These are phyloP conservation scores for Tetheella fluctuosa DNA, from an alignment of 2,888 invertebrate species.

Conservation along the genomic window DNA sequence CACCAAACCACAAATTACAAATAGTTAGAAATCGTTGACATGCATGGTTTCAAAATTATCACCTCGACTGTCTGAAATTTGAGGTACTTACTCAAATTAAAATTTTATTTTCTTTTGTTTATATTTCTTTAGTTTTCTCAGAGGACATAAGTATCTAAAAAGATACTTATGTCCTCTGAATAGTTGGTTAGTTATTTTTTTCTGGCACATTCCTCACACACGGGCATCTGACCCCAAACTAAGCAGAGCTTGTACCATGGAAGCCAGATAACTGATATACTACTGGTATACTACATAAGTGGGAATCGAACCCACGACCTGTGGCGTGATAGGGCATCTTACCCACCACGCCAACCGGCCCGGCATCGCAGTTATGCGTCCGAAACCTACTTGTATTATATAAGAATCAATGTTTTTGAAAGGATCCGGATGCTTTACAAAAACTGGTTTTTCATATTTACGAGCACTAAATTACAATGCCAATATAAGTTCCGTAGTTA, in stretches of 20 bases:
- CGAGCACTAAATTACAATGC: neutral
- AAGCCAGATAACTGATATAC: no score
- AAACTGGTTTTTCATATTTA: neutral
- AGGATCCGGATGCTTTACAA: neutral
- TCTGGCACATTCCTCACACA: no score
- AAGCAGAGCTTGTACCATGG: no score
- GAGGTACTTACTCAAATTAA: no score
- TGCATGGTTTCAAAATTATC: conserved; percentile 9
- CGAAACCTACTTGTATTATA: neutral
- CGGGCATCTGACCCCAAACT: no score
- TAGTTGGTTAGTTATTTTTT: neutral
- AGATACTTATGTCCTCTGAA: neutral
- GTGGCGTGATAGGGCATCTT: no score
- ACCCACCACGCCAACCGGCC: no score
- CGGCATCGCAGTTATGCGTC: no score
- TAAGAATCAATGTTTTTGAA: neutral
- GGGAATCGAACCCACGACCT: no score
- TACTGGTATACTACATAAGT: no score
- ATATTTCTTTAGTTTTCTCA: neutral
- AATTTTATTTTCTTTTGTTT: no score
- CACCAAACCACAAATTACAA: conserved; percentile 29
- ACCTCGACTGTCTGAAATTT: conserved; percentile 2
- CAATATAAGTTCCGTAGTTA: neutral
- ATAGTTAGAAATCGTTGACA: conserved; percentile 20
- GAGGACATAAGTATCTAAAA: no score